Evolutionary conservation across 2,888 invertebrate species (phyloP), one percentile per base, ranked within the genome.

Genomic region (Drosophila fungiperda): DNA sequence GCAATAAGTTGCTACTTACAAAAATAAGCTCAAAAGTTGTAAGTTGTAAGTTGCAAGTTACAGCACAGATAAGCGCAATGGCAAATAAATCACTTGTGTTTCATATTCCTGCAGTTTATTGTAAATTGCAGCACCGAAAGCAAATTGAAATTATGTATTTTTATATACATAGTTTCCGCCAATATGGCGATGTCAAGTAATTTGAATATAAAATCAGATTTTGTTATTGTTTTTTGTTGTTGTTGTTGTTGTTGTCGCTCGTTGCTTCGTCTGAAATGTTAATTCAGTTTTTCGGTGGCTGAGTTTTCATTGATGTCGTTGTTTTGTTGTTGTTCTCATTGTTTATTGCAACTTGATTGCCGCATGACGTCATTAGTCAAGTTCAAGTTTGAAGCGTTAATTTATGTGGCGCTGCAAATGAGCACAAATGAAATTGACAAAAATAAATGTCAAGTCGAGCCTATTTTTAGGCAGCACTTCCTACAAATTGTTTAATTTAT

Each of bases 351-450:
- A 76, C 40, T 68, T 76, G 86, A 86, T 82, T 76, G 77, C 68
- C 55, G 48, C 48, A 63, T 86, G 89, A 90, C 86, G 82, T 89
- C 90, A 84, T 60, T 52, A 26, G 54, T 67, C 87, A 87, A 87
- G 87, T 87, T 87, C 87, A 87, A 90, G 90, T 89, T 76, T 73
- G 65, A 48, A 66, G 73, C 66, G 64, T 29, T 82, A 85, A 85
- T 90, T 85, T 70, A 76, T 76, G 58, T 70, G 42, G 72, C 76
- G 71, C 55, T 60, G 55, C 60, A 76, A 87, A 85, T 85, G 63
- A 68, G 60, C 53, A 48, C 52, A 83, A 64, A 67, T 52, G 40
- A 60, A 58, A 53, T 40, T 57, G 15, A 61, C 15, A 58, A 62
- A 48, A 61, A 35, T 52, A 59, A 58, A 61, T 32, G 7, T 48